Evolutionary conservation across 2,797 vertebrate species (phyloP), one percentile per base, ranked within the genome.

Genomic region (Poecilia velifera): DNA sequence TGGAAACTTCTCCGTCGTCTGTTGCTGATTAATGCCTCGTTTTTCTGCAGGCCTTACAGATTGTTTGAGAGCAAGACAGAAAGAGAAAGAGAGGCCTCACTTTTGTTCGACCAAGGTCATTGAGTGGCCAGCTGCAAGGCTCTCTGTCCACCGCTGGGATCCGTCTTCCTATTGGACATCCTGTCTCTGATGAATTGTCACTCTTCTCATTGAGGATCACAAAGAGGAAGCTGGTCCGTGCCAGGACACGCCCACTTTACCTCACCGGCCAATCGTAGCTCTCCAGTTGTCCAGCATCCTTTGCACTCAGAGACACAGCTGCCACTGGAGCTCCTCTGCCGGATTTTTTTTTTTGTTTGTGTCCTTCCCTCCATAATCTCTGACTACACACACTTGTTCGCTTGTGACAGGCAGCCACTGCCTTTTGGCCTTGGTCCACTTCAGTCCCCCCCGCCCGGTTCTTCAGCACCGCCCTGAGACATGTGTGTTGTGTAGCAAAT

Each of bases 141-240:
- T 81, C 86, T 84, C 77, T 87, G 88, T 93, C 88, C 87, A 76
- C 88, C 89, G 84, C 81, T 86, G 88, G 87, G 92, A 92, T 96
- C 93, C 88, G 94, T 95, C 94, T 96, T 96, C 93, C 94, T 95
- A 94, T 95, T 96, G 95, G 95, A 95, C 93, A 96, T 96, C 95
- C 95, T 96, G 95, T 94, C 95, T 91, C 94, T 94, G 94, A 96
- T 96, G 94, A 95, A 96, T 96, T 96, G 95, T 96, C 96, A 94
- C 93, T 95, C 95, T 93, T 96, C 94, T 95, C 94, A 95, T 95
- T 96, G 91, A 92, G 93, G 95, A 94, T 91, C 91, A 90, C 89
- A 88, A 89, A 94, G 92, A 96, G 95, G 95, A 96, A 96, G 95
- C 89, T 84, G 88, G 91, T 93, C 89, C 73, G 82, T 91, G 95